Base-by-base conservation (phyloP, 2,888 invertebrate species). In the Drosophila sordidula region DNA sequence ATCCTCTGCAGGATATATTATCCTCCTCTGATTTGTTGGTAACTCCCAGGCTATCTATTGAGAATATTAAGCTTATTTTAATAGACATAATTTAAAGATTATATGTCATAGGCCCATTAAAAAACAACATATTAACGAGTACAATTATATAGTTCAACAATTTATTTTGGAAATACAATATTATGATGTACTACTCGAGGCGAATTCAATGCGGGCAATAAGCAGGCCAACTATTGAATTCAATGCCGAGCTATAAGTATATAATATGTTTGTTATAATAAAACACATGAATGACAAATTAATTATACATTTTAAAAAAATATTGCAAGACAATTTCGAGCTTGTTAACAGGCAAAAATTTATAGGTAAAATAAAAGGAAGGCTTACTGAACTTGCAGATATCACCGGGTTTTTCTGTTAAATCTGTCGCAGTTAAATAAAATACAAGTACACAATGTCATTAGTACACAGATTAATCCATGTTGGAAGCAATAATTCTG, bases 161-260 rank as follows among this genome's bases (percentile, higher is more conserved):
- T 52, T 64, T 52, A 64, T 46, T 64, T 46, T 39, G 34, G 12
- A 52, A 64, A 51, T 44, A 52, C 34, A 63, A 45, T 50, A 45
- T 62, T 62, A 14, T 38, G 32, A 6, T 38, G 38, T 62, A 9
- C 9, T 39, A 29, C 36, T 62, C 39, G 12, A 16, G 25, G 16
- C 39, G 14, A 47, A 49, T n/a, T 49, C 4, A 22, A 42, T 12
- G 46, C 26, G n/a, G 32, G 11, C 44, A 44, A 32, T 11, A 14
- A 2, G n/a, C 18, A 22, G 29, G 29, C 11, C 32, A 6, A 6
- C 16, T 32, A 32, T 47, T 9, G 6, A 14, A 32, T 22, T 6
- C 3, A 29, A 18, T 22, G 12, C 12, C 9, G 14, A 56, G 36
- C n/a, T 26, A 38, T n/a, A 47, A 22, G 22, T 50, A 57, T 50